A percentile compares a stretch with the other conserved stretches of the same genome.
Evolutionary conservation across 2,888 invertebrate species (phyloP).

Genomic region (Lobophora halterata): DNA sequence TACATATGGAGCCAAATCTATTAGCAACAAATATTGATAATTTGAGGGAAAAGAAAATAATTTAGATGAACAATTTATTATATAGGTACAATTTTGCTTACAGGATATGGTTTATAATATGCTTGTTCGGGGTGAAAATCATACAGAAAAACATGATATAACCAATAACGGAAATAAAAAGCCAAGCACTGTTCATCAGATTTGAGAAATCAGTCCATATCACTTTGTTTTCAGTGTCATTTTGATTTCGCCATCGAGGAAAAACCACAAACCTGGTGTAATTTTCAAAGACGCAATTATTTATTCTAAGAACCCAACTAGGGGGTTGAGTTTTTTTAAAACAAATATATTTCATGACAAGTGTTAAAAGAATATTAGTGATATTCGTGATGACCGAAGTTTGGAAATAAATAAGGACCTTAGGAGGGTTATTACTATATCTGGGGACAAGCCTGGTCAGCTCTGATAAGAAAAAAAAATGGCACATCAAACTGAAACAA

Average conservation of each 20-base stretch:
- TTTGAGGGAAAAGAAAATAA: no score
- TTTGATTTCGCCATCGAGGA: slow-evolving; percentile 33
- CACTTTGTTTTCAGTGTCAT: slow-evolving; percentile 15
- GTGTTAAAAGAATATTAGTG: slow-evolving; percentile 33
- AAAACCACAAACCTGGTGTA: slow-evolving; percentile 33
- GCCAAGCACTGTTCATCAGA: slow-evolving; percentile 37
- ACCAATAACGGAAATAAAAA: slow-evolving; percentile 25
- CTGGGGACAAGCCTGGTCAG: slow-evolving; percentile 38
- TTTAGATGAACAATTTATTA: no score
- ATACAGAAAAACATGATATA: slow-evolving; percentile 37
- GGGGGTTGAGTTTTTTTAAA: slow-evolving; percentile 26
- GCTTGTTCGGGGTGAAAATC: slow-evolving; percentile 35
- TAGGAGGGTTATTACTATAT: slow-evolving; percentile 37
- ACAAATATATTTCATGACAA: slow-evolving; percentile 35
- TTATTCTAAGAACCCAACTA: slow-evolving; percentile 33
- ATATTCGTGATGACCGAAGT: slow-evolving; percentile 40
- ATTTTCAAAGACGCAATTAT: slow-evolving; percentile 33
- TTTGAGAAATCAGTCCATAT: slow-evolving; percentile 43
- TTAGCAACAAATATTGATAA: no score
- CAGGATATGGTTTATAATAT: no score
- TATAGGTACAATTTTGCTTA: background rate
- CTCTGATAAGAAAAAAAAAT: slow-evolving; percentile 38
- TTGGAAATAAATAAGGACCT: slow-evolving; percentile 42
- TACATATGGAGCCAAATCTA: no score
- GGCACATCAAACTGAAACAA: slow-evolving; percentile 42